A percentile compares a stretch with the other conserved stretches of the same genome.
Conservation (phyloP, 2,888 invertebrate genomes). For the Epirrhoe alternata region DNA sequence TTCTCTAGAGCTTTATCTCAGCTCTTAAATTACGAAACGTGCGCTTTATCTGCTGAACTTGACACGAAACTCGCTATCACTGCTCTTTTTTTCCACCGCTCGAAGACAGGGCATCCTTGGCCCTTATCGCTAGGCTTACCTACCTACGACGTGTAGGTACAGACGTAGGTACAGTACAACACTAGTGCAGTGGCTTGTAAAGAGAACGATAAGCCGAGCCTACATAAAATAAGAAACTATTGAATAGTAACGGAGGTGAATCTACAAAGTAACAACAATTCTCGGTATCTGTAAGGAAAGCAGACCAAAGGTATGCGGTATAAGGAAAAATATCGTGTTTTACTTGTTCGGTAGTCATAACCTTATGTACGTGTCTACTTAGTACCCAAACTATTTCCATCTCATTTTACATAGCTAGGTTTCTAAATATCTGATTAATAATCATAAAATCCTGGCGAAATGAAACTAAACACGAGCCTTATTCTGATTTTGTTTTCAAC, state of each 20-base stretch:
- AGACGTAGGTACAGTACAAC: slow-evolving; percentile 1
- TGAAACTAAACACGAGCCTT: too few species aligned
- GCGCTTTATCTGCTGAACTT: slow-evolving; percentile 42
- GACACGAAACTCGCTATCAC: slow-evolving; percentile 34
- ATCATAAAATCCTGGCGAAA: too few species aligned
- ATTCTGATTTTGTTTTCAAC: too few species aligned
- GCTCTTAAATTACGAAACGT: slow-evolving; percentile 24
- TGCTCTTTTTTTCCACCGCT: slow-evolving; percentile 31
- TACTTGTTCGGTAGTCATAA: neutral
- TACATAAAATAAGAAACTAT: neutral
- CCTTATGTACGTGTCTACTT: neutral
- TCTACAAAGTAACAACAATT: neutral
- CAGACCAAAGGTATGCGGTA: neutral
- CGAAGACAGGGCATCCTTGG: slow-evolving; percentile 39
- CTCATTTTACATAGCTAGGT: too few species aligned
- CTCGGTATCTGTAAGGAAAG: neutral
- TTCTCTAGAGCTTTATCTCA: slow-evolving; percentile 30
- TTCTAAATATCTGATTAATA: too few species aligned
- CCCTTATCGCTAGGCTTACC: slow-evolving; percentile 35
- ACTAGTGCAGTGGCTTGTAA: slow-evolving; percentile 15
- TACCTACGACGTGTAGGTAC: slow-evolving; percentile 2
- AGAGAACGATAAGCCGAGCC: neutral
- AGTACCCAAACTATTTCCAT: too few species aligned
- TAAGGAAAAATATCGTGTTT: neutral
- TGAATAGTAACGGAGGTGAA: neutral